These are phyloP conservation scores for Maniola hyperantus DNA, from an alignment of 2,888 invertebrate species.

Conservation along the genomic window DNA sequence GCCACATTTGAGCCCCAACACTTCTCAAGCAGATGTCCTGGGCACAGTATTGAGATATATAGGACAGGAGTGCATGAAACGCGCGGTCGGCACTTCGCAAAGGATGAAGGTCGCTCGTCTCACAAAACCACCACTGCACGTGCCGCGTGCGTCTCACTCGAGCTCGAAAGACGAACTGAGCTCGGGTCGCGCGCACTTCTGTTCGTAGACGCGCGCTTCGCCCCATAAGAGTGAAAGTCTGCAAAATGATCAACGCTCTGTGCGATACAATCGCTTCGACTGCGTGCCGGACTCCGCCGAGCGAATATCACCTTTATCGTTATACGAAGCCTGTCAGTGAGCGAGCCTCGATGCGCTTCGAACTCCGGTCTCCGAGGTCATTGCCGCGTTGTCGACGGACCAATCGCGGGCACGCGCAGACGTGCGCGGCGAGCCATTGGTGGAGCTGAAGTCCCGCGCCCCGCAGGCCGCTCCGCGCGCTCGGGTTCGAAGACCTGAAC, in stretches of 20 bases:
- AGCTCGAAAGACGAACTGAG: slow-evolving; percentile 84
- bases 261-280: slow-evolving; percentile 80
- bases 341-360: slow-evolving; percentile 89
- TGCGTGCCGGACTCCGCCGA: slow-evolving; percentile 60
- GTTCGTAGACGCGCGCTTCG: slow-evolving; percentile 67
- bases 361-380: slow-evolving; percentile 92
- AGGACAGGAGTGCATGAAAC: slow-evolving; percentile 70
- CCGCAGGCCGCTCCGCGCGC: slow-evolving; percentile 64
- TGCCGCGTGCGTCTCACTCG: slow-evolving; percentile 75
- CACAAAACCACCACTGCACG: slow-evolving; percentile 60
- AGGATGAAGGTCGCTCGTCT: slow-evolving; percentile 77
- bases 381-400: slow-evolving; percentile 85
- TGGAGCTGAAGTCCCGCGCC: slow-evolving; percentile 67
- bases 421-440: slow-evolving; percentile 74
- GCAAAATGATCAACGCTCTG: slow-evolving; percentile 79
- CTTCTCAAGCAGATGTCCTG: slow-evolving; percentile 55
- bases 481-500: slow-evolving; percentile 91
- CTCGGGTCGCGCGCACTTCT: slow-evolving; percentile 70
- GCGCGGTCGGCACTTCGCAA: slow-evolving; percentile 66
- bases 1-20: slow-evolving; percentile 66
- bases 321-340: slow-evolving; percentile 76
- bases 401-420: slow-evolving; percentile 78
- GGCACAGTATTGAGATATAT: slow-evolving; percentile 63
- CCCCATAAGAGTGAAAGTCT: slow-evolving; percentile 83
- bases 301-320: slow-evolving; percentile 79